Percentiles rank a stretch among this genome's conserved stretches.
phyloP scores from a whole-genome alignment of 2,113 vertebrate genomes.

The Tetrax tetrax region DNA sequence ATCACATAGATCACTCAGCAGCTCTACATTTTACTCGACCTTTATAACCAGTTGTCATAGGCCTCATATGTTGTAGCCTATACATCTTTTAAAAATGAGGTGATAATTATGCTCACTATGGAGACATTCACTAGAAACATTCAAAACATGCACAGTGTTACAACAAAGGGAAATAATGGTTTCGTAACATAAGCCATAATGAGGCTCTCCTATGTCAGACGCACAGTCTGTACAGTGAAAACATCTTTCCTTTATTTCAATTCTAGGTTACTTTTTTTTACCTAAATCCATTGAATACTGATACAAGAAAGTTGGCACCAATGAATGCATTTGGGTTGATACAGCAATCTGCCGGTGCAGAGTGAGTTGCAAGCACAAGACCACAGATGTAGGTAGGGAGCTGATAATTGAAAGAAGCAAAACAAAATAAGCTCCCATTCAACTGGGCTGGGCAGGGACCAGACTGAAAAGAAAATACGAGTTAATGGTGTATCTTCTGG shows the following conservation, averaged over 20 bases:
- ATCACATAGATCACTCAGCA: neutral
- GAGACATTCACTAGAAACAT: neutral
- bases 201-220: neutral
- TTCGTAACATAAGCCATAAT: accelerated
- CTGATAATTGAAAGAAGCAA: neutral
- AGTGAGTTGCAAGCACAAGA: neutral
- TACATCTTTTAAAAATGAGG: neutral
- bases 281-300: neutral
- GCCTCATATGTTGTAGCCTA: accelerated
- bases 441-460: neutral
- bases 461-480: neutral
- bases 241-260: neutral
- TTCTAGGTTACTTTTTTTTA: neutral
- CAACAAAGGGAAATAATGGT: neutral
- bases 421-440: neutral
- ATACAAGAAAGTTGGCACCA: neutral
- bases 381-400: neutral
- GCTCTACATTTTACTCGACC: neutral
- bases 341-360: neutral
- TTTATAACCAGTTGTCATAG: neutral
- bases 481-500: neutral
- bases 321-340: neutral
- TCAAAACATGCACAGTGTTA: neutral
- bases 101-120: neutral
- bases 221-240: neutral